Percentiles rank a stretch among this genome's conserved stretches.
Evolutionary conservation across 2,888 invertebrate genomes (phyloP).

Genomic region (Eupeodes latifasciatus): DNA sequence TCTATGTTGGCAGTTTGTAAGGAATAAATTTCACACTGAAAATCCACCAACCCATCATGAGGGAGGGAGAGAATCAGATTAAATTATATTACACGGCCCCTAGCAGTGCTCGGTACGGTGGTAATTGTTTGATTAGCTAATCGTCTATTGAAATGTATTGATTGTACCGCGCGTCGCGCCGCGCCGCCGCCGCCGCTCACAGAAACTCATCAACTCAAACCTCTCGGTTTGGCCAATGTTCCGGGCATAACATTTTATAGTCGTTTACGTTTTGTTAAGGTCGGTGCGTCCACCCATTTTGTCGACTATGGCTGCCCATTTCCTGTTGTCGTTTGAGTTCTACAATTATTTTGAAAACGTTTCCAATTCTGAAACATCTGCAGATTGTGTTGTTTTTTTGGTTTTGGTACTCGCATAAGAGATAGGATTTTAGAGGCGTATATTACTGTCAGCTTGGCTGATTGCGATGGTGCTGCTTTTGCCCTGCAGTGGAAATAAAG

Average conservation of each 20-base stretch:
- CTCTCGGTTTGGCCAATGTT: not conserved
- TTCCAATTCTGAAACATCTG: conserved; percentile 22
- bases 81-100: conserved; percentile 51
- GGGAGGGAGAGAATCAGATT: conserved; percentile 46
- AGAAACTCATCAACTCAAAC: not conserved
- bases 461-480: not conserved
- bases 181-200: not conserved
- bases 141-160: conserved; percentile 66
- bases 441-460: too few species aligned
- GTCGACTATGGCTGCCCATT: conserved; percentile 28
- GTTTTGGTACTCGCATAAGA: not conserved
- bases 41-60: not conserved
- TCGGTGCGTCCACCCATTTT: conserved; percentile 5
- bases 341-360: conserved; percentile 39
- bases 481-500: not conserved
- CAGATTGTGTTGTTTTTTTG: conserved; percentile 13
- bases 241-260: not conserved
- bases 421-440: conserved; percentile 32
- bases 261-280: conserved; percentile 20
- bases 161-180: conserved; percentile 16
- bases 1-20: not conserved
- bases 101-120: conserved; percentile 13
- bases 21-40: not conserved
- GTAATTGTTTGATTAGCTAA: conserved; percentile 74
- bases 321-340: conserved; percentile 36